Percentiles rank a stretch among this genome's conserved stretches.
Conservation (phyloP, 2,797 vertebrate species). For the Lepidocolaptes lacrymiger region DNA sequence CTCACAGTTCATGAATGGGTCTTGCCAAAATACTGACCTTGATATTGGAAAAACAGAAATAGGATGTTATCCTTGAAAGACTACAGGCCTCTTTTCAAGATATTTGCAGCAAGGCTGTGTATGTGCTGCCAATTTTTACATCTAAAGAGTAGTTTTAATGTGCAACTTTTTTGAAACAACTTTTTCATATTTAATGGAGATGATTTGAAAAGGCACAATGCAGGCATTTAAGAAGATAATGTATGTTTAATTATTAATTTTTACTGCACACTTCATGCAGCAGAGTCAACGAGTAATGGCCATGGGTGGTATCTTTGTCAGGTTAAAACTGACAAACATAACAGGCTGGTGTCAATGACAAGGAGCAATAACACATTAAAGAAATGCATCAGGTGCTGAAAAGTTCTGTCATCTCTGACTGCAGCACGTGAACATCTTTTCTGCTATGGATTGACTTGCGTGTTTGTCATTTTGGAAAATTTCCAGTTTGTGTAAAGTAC, state of each 20-base stretch:
- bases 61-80: background rate
- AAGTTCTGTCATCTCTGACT: background rate
- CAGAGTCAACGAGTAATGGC: background rate
- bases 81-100: background rate
- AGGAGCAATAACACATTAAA: background rate
- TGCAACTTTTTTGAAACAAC: background rate
- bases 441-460: background rate
- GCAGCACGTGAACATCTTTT: background rate
- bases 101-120: background rate
- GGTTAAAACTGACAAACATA: background rate
- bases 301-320: background rate
- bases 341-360: background rate
- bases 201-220: rapidly evolving
- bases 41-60: background rate
- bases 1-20: background rate
- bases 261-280: background rate
- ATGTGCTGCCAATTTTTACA: background rate
- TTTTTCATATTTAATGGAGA: background rate
- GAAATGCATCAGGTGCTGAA: background rate
- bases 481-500: background rate
- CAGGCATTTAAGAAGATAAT: background rate
- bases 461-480: background rate
- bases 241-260: background rate
- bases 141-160: background rate
- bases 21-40: background rate